phyloP scores from a whole-genome alignment of 2,888 invertebrate species.

The Eustalomyia histrio region DNA sequence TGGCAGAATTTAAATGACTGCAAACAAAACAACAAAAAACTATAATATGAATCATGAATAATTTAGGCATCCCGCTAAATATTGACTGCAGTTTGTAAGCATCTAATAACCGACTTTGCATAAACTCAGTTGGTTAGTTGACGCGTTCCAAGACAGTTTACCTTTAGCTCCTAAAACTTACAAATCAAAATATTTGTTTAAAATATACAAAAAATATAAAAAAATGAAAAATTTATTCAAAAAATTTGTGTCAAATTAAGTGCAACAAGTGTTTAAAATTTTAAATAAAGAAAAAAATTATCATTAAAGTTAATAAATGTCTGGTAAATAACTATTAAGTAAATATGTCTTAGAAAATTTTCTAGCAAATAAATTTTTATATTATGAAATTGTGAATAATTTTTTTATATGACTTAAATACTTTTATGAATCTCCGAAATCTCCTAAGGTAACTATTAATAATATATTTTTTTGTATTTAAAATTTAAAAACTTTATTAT shows the following conservation, averaged over 20 bases:
- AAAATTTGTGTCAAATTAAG: slow-evolving; percentile 13
- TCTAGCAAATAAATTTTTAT: neutral
- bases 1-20: slow-evolving; percentile 36
- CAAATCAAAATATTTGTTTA: slow-evolving; percentile 45
- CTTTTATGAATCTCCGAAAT: neutral
- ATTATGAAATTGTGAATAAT: neutral
- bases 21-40: slow-evolving; percentile 26
- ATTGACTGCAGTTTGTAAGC: slow-evolving; percentile 65
- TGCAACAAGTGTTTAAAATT: neutral
- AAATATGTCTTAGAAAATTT: neutral
- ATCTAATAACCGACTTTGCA: slow-evolving; percentile 58
- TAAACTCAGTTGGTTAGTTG: slow-evolving; percentile 78
- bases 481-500: neutral
- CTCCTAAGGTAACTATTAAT: neutral
- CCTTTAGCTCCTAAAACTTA: slow-evolving; percentile 67
- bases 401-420: neutral
- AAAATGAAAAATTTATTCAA: neutral
- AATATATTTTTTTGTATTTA: neutral
- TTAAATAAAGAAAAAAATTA: neutral
- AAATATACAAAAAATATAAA: slow-evolving; percentile 13
- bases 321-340: neutral
- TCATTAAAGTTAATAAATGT: neutral
- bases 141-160: slow-evolving; percentile 79
- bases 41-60: slow-evolving; percentile 54
- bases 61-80: slow-evolving; percentile 63